A percentile compares a stretch with the other conserved stretches of the same genome.
Conservation (phyloP, 1,140 invertebrate species). For the Hypothenemus hampei region DNA sequence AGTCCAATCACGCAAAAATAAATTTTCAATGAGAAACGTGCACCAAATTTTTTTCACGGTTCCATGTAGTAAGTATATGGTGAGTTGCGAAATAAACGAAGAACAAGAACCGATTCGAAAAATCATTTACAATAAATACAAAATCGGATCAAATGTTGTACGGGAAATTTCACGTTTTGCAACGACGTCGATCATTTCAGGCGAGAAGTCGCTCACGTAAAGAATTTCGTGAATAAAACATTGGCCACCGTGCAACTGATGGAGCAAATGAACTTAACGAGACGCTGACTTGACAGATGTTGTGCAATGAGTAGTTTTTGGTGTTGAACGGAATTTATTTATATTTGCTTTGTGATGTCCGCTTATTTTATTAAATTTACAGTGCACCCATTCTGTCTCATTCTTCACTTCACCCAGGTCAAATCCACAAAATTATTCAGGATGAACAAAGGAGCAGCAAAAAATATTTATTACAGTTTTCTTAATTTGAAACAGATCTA, state of each 20-base stretch:
- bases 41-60: neutral
- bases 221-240: conserved; percentile 15
- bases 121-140: neutral
- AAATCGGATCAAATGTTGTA: neutral
- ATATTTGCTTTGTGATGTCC: neutral
- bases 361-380: neutral
- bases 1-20: conserved; percentile 7
- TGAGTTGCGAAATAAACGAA: neutral
- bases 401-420: neutral
- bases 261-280: conserved; percentile 7
- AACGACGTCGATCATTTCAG: conserved; percentile 11
- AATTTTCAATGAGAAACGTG: conserved; percentile 7
- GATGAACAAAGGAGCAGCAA: neutral
- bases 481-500: no score
- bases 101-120: neutral
- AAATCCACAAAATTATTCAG: neutral
- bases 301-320: conserved; percentile 6
- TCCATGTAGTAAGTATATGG: neutral
- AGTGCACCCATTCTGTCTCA: neutral
- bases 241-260: conserved; percentile 11
- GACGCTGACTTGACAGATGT: conserved; percentile 14
- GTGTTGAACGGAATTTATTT: neutral
- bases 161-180: conserved; percentile 8
- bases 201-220: conserved; percentile 13
- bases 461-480: neutral